These are phyloP conservation scores for Saxicola maurus DNA, from an alignment of 2,797 vertebrate genomes.

Conservation along the genomic window DNA sequence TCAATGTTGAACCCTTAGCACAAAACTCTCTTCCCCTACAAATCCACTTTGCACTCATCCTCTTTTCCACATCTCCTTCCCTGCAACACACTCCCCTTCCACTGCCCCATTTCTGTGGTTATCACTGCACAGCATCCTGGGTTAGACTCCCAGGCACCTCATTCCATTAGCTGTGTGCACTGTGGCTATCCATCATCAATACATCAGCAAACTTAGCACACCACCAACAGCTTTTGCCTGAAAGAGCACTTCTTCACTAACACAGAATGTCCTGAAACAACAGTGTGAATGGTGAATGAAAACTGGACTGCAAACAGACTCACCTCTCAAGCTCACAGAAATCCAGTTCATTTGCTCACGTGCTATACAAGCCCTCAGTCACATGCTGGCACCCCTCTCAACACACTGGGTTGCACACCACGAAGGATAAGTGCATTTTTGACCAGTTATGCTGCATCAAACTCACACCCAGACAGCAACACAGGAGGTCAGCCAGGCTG, in stretches of 20 bases:
- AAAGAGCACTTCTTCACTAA: not conserved
- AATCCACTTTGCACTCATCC: not conserved
- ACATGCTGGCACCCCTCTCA: not conserved
- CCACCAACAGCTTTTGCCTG: not conserved
- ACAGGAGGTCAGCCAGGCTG: not conserved
- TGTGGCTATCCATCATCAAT: not conserved
- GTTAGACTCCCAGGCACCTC: not conserved
- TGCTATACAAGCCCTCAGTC: not conserved
- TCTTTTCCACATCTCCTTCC: not conserved
- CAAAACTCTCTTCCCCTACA: not conserved
- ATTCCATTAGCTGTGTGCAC: not conserved
- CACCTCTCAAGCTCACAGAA: not conserved
- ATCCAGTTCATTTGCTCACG: not conserved
- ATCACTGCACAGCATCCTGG: not conserved
- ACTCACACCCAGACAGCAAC: not conserved
- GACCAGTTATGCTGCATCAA: not conserved
- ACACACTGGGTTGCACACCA: not conserved
- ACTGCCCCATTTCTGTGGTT: not conserved
- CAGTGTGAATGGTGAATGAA: fast-evolving
- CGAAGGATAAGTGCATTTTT: not conserved
- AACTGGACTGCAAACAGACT: not conserved
- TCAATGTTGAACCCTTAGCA: not conserved
- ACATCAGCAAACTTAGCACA: fast-evolving
- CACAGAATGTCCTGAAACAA: not conserved
- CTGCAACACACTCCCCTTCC: not conserved